Percentiles rank a stretch among this genome's conserved stretches.
These are phyloP conservation scores for Serilophus lunatus DNA, from an alignment of 2,113 vertebrate genomes.

Conservation along the genomic window DNA sequence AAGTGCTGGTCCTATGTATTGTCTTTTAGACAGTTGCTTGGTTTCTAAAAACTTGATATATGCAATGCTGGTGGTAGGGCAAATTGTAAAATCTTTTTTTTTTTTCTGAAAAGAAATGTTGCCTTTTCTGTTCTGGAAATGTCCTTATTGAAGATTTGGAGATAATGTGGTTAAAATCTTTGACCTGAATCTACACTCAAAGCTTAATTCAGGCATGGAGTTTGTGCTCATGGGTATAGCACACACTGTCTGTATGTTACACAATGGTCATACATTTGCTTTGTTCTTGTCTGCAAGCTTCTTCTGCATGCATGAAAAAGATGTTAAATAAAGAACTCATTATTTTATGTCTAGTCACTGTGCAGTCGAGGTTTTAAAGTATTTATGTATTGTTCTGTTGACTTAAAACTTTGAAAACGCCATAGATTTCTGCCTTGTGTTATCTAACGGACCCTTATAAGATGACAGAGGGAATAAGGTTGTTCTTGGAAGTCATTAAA, in stretches of 20 bases:
- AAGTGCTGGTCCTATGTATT: background rate
- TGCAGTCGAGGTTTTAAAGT: background rate
- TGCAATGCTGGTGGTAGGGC: background rate
- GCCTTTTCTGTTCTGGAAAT: background rate
- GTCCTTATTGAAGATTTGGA: background rate
- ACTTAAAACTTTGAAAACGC: background rate
- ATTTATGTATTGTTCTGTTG: background rate
- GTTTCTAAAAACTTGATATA: background rate
- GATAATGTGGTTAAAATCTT: background rate
- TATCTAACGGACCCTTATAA: background rate
- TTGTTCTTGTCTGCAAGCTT: background rate
- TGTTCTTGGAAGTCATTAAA: background rate
- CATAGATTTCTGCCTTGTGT: background rate
- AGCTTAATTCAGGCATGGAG: background rate
- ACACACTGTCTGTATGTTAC: background rate
- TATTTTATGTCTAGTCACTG: background rate
- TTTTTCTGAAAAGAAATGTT: background rate
- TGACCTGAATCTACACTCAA: fast-evolving
- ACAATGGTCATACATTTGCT: background rate
- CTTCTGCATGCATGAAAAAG: background rate
- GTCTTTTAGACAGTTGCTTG: background rate
- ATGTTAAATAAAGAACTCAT: background rate
- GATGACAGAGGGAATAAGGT: background rate
- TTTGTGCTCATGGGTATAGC: background rate
- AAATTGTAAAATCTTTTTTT: background rate